Percentiles rank a stretch among this genome's conserved stretches.
These are phyloP conservation scores for Andrena flavipes DNA, from an alignment of 2,888 invertebrate genomes.

Conservation along the genomic window DNA sequence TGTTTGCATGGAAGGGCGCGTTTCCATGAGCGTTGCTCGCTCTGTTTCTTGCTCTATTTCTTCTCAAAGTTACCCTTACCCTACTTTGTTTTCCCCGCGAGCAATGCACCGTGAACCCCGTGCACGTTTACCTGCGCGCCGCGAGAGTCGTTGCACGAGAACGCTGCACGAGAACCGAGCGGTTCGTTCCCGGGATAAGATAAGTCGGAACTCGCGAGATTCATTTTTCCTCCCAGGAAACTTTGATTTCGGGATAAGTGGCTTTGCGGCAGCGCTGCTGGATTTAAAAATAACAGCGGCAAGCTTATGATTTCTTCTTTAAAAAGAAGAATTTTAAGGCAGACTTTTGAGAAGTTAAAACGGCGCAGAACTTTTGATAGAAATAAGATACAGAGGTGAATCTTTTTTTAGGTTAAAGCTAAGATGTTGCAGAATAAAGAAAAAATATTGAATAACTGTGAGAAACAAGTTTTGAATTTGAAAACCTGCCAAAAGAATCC, in stretches of 20 bases:
- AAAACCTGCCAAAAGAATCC: no score
- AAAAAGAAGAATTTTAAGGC: no score
- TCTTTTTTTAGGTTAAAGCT: no score
- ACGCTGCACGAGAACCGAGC: background rate
- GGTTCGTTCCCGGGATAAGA: slow-evolving; percentile 6
- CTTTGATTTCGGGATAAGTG: background rate
- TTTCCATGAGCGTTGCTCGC: slow-evolving; percentile 2
- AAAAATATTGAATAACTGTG: no score
- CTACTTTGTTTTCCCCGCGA: background rate
- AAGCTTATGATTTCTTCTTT: no score
- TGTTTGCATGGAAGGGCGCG: background rate
- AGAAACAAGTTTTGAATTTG: no score
- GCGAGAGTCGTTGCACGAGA: background rate
- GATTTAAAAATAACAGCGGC: no score
- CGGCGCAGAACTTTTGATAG: no score
- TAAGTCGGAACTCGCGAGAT: background rate
- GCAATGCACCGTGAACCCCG: background rate
- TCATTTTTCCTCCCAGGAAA: slow-evolving; percentile 2
- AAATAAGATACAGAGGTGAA: no score
- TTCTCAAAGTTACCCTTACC: slow-evolving; percentile 10
- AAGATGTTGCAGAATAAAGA: no score
- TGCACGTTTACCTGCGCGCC: background rate
- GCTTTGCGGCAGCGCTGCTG: background rate
- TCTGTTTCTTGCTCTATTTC: slow-evolving; percentile 38
- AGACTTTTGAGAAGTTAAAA: no score